Base-by-base conservation (phyloP, 2,113 vertebrate genomes). In the Emydura subglobosa region DNA sequence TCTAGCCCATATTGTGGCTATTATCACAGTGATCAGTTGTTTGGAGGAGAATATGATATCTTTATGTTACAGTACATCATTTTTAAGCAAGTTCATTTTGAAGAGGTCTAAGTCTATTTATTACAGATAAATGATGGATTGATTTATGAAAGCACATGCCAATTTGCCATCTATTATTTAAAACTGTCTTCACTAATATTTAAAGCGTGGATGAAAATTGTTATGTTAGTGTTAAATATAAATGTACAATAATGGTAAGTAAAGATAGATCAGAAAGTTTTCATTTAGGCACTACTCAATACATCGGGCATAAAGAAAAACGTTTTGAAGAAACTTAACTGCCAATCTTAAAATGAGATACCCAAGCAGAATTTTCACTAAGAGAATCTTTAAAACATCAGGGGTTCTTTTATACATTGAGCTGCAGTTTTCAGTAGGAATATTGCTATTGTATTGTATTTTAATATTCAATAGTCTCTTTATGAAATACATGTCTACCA, bases 181-280 rank as follows among this genome's bases (percentile, higher is more conserved):
- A 78, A 47, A 27, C 42, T 78, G 25, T 42, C 74, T 78, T 78
- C 24, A 81, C 9, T n/a, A 47, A 6, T 83, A 81, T 54, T 95
- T 94, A 89, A 55, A 83, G 24, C 31, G 59, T 55, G 51, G 47
- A 78, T 82, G 44, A 92, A 91, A 93, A 85, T 72, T 72, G 19
- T 39, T 72, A 72, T 11, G 22, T 19, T 39, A 68, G 34, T 22
- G n/a, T 72, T 72, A 72, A 72, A 72, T 39, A 39, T 72, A 72
- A 72, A 72, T 72, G n/a, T 39, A 39, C 65, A 39, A 9, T 22
- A 39, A 39, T 4, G 4, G 65, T 22, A 72, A 72, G 65, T 21
- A 72, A 72, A 39, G n/a, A 72, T 72, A 39, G 17, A 72, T 72
- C 34, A 21, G 34, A 39, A 39, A 39, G 19, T 72, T 72, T 68